phyloP scores from a whole-genome alignment of 2,113 vertebrate genomes.

The Rana temporaria region DNA sequence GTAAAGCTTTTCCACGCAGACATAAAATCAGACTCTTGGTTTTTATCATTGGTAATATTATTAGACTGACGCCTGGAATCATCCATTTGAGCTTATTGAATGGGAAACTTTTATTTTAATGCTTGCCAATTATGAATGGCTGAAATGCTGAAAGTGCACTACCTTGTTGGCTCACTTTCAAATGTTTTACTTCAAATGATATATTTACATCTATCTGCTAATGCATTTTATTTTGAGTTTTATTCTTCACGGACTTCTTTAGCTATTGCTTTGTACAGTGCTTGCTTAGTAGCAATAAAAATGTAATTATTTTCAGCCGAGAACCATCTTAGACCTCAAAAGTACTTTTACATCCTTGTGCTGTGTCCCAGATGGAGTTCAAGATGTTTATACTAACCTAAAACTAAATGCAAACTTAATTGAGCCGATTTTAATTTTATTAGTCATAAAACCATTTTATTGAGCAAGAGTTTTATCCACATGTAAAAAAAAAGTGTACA shows the following conservation, averaged over 20 bases:
- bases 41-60: no score
- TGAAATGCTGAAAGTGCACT: not conserved
- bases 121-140: not conserved
- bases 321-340: constrained; percentile 15
- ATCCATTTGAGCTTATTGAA: not conserved
- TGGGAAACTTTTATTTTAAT: not conserved
- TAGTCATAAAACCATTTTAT: constrained; percentile 29
- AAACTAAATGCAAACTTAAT: constrained; percentile 20
- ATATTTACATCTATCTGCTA: constrained; percentile 27
- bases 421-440: constrained; percentile 30
- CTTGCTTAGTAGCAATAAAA: constrained; percentile 19
- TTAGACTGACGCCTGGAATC: not conserved
- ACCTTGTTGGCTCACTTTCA: constrained; percentile 21
- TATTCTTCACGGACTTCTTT: constrained; percentile 1
- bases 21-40: no score
- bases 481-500: not conserved
- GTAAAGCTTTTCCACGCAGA: no score
- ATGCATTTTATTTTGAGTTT: constrained; percentile 26
- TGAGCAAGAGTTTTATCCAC: constrained; percentile 18
- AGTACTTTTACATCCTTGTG: constrained; percentile 15
- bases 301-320: constrained; percentile 26
- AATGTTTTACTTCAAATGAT: not conserved
- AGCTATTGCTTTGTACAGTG: constrained; percentile 15
- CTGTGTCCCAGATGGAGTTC: constrained; percentile 13
- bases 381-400: constrained; percentile 11